Percentiles rank a stretch among this genome's conserved stretches.
Evolutionary conservation across 2,888 invertebrate genomes (phyloP).

Genomic region (Bombylius discolor): DNA sequence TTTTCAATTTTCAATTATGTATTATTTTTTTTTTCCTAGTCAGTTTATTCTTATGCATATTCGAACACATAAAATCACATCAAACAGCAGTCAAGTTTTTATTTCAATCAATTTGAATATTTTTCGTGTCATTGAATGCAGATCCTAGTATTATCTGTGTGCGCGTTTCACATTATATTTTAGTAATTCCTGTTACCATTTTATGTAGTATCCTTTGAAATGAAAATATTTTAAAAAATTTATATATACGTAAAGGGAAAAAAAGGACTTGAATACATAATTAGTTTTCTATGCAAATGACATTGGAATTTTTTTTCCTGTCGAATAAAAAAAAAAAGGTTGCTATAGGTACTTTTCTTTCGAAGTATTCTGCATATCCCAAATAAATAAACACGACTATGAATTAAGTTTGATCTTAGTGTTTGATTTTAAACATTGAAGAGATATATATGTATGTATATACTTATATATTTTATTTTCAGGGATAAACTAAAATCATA

Average conservation of each 20-base stretch:
- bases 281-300: constrained; percentile 20
- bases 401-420: no score
- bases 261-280: constrained; percentile 14
- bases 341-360: no score
- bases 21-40: no score
- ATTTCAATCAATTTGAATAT: constrained; percentile 21
- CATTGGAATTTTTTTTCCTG: not conserved
- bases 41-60: no score
- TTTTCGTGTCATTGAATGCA: constrained; percentile 22
- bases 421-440: no score
- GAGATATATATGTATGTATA: no score
- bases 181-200: constrained; percentile 17
- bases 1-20: no score
- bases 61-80: not conserved
- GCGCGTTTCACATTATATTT: not conserved
- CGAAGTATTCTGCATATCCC: no score
- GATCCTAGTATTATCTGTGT: constrained; percentile 18
- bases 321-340: no score
- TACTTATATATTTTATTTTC: no score
- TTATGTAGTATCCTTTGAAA: constrained; percentile 4
- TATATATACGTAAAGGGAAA: constrained; percentile 4
- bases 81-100: not conserved
- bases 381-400: no score
- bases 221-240: not conserved
- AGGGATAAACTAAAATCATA: no score